These are phyloP conservation scores for Phalanger gymnotis DNA, from an alignment of 2,797 vertebrate species.

Conservation along the genomic window DNA sequence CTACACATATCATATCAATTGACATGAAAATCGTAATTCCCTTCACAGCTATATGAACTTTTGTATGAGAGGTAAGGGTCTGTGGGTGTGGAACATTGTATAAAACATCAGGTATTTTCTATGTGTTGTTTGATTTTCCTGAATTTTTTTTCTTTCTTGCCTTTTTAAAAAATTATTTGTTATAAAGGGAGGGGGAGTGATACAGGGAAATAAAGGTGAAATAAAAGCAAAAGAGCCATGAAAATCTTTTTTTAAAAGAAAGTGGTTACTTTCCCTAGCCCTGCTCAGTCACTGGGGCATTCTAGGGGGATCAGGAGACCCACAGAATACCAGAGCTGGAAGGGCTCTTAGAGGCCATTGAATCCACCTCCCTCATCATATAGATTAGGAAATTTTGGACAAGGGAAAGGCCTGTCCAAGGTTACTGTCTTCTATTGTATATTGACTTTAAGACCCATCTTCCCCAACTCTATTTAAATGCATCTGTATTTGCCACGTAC, in stretches of 20 bases:
- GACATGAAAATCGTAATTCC: no score
- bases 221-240: background rate
- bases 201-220: background rate
- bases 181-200: background rate
- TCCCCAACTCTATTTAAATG: background rate
- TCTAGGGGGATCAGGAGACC: background rate
- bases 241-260: background rate
- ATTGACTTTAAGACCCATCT: background rate
- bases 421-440: background rate
- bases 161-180: background rate
- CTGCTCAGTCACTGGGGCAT: background rate
- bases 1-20: no score
- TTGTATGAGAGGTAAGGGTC: background rate
- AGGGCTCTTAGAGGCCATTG: background rate
- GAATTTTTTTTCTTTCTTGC: background rate
- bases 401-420: background rate
- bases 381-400: background rate
- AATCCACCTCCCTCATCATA: background rate
- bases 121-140: background rate
- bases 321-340: background rate
- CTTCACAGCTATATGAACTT: background rate
- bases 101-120: background rate
- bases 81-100: background rate
- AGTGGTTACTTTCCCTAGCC: background rate
- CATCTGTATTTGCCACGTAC: background rate